Conservation (phyloP, 2,797 vertebrate species). For the Artibeus lituratus region DNA sequence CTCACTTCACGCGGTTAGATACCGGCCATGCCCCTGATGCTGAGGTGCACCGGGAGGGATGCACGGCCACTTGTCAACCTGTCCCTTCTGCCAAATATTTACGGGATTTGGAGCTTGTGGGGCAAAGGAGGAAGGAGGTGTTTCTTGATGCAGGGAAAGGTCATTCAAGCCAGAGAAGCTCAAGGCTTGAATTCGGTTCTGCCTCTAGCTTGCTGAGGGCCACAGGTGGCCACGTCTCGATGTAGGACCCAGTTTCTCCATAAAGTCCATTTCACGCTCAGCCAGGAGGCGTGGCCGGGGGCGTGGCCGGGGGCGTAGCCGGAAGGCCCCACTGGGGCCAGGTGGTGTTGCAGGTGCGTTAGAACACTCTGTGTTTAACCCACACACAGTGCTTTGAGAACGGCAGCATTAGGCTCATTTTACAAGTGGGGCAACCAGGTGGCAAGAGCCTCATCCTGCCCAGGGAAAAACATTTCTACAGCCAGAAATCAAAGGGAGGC, state of each 20-base stretch:
- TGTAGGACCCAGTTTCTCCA: not conserved
- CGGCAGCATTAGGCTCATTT: not conserved
- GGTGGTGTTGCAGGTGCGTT: not conserved
- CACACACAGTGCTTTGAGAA: not conserved
- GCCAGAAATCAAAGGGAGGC: not conserved
- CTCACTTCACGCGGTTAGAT: not conserved
- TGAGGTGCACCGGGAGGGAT: not conserved
- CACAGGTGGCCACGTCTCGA: not conserved
- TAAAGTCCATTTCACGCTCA: no score
- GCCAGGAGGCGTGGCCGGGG: not conserved
- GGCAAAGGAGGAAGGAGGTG: not conserved
- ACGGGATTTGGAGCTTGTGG: not conserved
- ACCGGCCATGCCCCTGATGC: not conserved
- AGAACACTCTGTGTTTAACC: accelerated
- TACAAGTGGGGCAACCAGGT: not conserved
- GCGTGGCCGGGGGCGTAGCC: not conserved
- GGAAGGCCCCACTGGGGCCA: not conserved
- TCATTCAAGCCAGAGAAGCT: not conserved
- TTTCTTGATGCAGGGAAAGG: not conserved
- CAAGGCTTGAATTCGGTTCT: not conserved
- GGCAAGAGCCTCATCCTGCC: not conserved
- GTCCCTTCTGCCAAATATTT: not conserved
- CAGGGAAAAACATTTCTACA: not conserved
- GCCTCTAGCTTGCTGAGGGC: not conserved
- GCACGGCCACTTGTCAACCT: accelerated